These are phyloP conservation scores for Heliconius hewitsoni DNA, from an alignment of 1,140 invertebrate species.

Conservation along the genomic window DNA sequence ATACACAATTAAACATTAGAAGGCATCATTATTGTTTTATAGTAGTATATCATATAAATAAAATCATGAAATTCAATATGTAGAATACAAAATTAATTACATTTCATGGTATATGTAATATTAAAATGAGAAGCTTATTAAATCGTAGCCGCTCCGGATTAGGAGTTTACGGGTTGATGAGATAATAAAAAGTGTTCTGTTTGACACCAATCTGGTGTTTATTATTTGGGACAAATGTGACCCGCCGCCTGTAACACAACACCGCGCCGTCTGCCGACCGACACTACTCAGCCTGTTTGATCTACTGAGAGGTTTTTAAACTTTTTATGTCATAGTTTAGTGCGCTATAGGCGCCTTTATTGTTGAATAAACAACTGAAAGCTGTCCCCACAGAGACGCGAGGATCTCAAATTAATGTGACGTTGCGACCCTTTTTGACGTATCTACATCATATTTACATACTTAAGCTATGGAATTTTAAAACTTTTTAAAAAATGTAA, in stretches of 20 bases:
- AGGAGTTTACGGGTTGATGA: conserved; percentile 70
- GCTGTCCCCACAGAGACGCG: background rate
- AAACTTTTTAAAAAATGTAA: conserved; percentile 22
- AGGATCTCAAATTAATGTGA: background rate
- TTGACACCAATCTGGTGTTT: conserved; percentile 79
- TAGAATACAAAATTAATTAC: background rate
- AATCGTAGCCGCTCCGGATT: conserved; percentile 45
- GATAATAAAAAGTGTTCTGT: conserved; percentile 78
- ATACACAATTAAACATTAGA: conserved; percentile 53
- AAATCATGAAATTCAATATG: background rate
- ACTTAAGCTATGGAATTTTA: background rate
- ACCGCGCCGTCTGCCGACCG: conserved; percentile 70
- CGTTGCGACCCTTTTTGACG: background rate
- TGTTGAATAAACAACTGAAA: conserved; percentile 70
- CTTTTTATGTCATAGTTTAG: conserved; percentile 80
- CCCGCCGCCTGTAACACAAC: conserved; percentile 65
- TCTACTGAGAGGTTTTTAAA: conserved; percentile 81
- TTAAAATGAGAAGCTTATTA: conserved; percentile 49
- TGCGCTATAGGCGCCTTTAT: conserved; percentile 74
- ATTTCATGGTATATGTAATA: conserved; percentile 42
- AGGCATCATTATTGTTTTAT: conserved; percentile 42
- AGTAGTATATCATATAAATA: background rate
- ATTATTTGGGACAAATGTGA: conserved; percentile 78
- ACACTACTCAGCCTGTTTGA: conserved; percentile 76
- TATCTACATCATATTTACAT: background rate